These are phyloP conservation scores for Peromyscus leucopus DNA, from an alignment of 2,113 vertebrate species.

Conservation along the genomic window DNA sequence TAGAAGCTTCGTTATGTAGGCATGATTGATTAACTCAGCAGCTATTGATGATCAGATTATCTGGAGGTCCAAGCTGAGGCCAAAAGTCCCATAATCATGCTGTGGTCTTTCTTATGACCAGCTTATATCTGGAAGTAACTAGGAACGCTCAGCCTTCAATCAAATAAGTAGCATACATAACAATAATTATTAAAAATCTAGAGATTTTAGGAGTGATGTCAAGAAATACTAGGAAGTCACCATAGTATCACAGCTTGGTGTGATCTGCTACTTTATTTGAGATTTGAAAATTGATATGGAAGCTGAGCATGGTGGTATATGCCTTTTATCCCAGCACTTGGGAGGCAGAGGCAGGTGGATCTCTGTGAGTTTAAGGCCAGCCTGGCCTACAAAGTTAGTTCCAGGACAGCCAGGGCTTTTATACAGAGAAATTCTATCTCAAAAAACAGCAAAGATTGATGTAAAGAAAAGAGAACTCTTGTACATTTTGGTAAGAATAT, in stretches of 20 bases:
- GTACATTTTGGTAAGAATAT: neutral
- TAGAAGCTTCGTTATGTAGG: neutral
- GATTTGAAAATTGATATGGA: constrained; percentile 24
- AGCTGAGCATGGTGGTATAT: accelerated
- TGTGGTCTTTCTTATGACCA: neutral
- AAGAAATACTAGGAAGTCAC: neutral
- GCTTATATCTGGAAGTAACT: neutral
- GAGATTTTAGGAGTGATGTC: neutral
- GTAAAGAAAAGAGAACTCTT: neutral
- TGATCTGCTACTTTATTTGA: constrained; percentile 34
- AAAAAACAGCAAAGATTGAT: neutral
- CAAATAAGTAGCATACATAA: neutral
- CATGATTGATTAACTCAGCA: neutral
- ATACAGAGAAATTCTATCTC: neutral
- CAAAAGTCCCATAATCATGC: neutral
- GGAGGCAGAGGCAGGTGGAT: neutral
- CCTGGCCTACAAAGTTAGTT: neutral
- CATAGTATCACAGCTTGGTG: neutral
- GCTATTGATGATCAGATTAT: neutral
- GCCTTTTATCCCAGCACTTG: neutral
- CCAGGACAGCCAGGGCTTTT: neutral
- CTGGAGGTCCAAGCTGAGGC: neutral
- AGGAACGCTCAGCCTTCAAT: neutral
- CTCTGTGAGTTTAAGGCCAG: neutral
- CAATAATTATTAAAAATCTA: neutral